Conservation (phyloP, 2,797 vertebrate genomes). For the Coregonus suidteri region DNA sequence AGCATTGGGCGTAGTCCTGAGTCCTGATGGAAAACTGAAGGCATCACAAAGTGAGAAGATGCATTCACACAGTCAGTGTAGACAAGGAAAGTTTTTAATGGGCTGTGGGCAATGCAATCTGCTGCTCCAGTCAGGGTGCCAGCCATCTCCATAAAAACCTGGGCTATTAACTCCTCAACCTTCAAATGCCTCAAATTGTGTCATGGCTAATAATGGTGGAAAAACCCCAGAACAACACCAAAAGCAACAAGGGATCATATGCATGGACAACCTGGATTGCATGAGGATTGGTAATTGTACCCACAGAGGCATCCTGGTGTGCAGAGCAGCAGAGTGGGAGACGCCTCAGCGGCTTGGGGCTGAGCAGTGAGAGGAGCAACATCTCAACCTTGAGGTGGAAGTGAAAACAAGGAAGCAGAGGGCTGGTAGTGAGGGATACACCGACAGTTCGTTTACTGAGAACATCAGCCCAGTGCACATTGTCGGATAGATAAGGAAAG, state of each 20-base stretch:
- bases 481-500: constrained; percentile 76
- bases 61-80: constrained; percentile 31
- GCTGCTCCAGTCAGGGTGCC: constrained; percentile 65
- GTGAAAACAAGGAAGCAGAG: constrained; percentile 66
- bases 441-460: constrained; percentile 83
- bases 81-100: constrained; percentile 71
- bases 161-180: constrained; percentile 72
- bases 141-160: constrained; percentile 68
- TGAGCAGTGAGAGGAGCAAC: constrained; percentile 57
- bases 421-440: constrained; percentile 49
- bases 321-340: constrained; percentile 72
- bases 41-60: constrained; percentile 54
- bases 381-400: constrained; percentile 74
- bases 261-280: constrained; percentile 71
- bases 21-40: constrained; percentile 41
- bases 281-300: constrained; percentile 81
- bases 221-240: constrained; percentile 50
- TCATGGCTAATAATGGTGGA: constrained; percentile 70
- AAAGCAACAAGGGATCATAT: constrained; percentile 73
- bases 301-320: constrained; percentile 76
- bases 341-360: constrained; percentile 66
- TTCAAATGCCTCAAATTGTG: constrained; percentile 60
- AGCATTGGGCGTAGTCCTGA: constrained; percentile 8
- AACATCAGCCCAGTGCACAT: constrained; percentile 73
- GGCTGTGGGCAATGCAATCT: constrained; percentile 66